Base-by-base conservation (phyloP, 2,113 vertebrate genomes). In the Mobula birostris region DNA sequence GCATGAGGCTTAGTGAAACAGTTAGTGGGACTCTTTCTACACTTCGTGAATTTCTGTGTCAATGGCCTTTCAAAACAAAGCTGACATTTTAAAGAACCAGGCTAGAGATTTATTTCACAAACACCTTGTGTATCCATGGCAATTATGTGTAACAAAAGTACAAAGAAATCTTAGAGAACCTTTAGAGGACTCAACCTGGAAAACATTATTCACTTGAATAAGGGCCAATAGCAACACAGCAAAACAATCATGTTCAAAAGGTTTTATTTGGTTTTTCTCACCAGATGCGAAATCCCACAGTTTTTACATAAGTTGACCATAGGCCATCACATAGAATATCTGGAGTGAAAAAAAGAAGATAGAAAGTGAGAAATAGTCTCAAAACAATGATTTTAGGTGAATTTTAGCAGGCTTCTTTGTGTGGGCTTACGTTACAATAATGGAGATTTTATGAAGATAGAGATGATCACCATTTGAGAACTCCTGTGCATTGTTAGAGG, bases 171-270 rank as follows among this genome's bases (percentile, higher is more conserved):
- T 90, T 66, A 90, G 61, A 68, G 61, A 66, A 90, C 85, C 61
- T 90, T 90, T 90, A 90, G 66, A 32, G 15, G 66, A 90, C 85
- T 90, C 61, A 66, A 66, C 61, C 6, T 90, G 85, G 85, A 90
- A 90, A 90, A 90, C 61, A 90, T 87, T 87, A 87, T 68, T 90
- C 29, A 36, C 29, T 90, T 90, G 85, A 61, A 29, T n/a, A 90
- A 90, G 61, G 32, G 85, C 85, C 85, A 32, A 66, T 66, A 66
- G 12, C 63, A 90, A 90, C 27, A 90, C 19, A 90, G 12, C n/a
- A 90, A 90, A 29, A 66, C 19, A 90, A 63, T 15, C 12, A n/a
- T 66, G 63, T 90, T 90, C 85, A 90, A 90, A 90, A 66, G 14
- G 61, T 90, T 90, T 90, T 63, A 87, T 87, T 63, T 90, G n/a